Evolutionary conservation across 2,888 invertebrate genomes (phyloP).

Genomic region (Hyppa rectilinea): DNA sequence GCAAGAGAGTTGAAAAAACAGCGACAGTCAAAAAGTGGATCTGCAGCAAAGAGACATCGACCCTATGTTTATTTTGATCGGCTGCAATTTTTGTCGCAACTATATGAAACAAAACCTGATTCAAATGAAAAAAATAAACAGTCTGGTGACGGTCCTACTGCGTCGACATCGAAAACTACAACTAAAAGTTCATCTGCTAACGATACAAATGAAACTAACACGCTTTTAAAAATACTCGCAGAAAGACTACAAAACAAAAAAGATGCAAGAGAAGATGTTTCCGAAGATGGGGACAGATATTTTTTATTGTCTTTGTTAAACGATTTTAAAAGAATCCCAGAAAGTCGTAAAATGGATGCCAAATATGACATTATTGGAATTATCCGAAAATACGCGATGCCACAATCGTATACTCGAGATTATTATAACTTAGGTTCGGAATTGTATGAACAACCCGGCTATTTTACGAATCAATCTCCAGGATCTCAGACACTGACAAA

Average conservation of each 20-base stretch:
- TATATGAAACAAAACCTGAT: slow-evolving; percentile 27
- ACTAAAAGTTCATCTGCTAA: slow-evolving; percentile 36
- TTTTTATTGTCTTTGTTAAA: slow-evolving; percentile 46
- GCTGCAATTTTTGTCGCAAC: slow-evolving; percentile 18
- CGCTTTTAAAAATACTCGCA: slow-evolving; percentile 41
- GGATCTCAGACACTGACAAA: slow-evolving; percentile 34
- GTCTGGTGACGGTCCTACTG: slow-evolving; percentile 4
- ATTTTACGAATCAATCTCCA: slow-evolving; percentile 40
- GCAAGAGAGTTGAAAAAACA: slow-evolving; percentile 34
- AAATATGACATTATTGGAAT: slow-evolving; percentile 43
- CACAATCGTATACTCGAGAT: slow-evolving; percentile 38
- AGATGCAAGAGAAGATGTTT: slow-evolving; percentile 38
- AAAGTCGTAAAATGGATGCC: slow-evolving; percentile 44
- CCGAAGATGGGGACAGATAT: slow-evolving; percentile 41
- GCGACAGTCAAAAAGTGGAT: slow-evolving; percentile 44
- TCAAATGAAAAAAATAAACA: slow-evolving; percentile 34
- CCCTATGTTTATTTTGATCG: slow-evolving; percentile 20
- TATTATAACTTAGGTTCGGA: slow-evolving; percentile 45
- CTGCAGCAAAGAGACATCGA: slow-evolving; percentile 35
- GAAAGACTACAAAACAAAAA: slow-evolving; percentile 33
- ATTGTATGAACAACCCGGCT: slow-evolving; percentile 43
- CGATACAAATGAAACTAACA: slow-evolving; percentile 36
- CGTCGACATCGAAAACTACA: slow-evolving; percentile 39
- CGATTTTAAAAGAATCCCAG: slow-evolving; percentile 38
- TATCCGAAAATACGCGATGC: slow-evolving; percentile 40